phyloP scores from a whole-genome alignment of 2,888 invertebrate genomes.

The Scaptomyza reducta region DNA sequence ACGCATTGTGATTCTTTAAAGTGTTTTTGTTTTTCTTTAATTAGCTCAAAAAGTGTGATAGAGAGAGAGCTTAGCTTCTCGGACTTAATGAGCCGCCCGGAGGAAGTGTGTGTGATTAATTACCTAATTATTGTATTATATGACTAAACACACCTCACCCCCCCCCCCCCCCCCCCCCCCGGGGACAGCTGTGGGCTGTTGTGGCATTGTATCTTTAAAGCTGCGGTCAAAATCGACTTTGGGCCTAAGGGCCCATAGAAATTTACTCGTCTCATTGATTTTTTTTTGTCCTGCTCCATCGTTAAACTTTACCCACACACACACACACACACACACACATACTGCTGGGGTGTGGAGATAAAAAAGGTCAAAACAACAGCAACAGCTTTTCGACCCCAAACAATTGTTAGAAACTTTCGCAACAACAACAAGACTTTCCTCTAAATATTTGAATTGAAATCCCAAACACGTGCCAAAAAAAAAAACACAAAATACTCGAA shows the following conservation, averaged over 20 bases:
- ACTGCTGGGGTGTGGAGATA: not conserved
- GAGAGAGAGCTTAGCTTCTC: constrained; percentile 4
- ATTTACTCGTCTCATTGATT: constrained; percentile 33
- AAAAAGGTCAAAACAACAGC: constrained; percentile 46
- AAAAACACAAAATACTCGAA: not conserved
- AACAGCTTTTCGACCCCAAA: constrained; percentile 39
- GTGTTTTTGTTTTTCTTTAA: constrained; percentile 71
- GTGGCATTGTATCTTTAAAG: constrained; percentile 41
- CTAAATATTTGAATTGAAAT: constrained; percentile 56
- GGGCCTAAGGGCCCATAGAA: not conserved
- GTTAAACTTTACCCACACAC: constrained; percentile 1
- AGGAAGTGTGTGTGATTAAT: constrained; percentile 58
- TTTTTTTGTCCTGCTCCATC: constrained; percentile 1
- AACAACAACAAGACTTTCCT: constrained; percentile 18
- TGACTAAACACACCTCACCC: no score
- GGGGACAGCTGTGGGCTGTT: constrained; percentile 42
- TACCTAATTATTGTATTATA: constrained; percentile 63
- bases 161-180: no score
- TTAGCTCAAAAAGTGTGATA: constrained; percentile 35
- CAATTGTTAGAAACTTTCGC: constrained; percentile 32
- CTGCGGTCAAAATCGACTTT: constrained; percentile 34
- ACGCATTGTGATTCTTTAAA: constrained; percentile 55
- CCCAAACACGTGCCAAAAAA: constrained; percentile 46
- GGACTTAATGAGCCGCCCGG: constrained; percentile 61
- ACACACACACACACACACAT: not conserved